Conservation (phyloP, 2,888 invertebrate genomes). For the Coenonympha arcania region DNA sequence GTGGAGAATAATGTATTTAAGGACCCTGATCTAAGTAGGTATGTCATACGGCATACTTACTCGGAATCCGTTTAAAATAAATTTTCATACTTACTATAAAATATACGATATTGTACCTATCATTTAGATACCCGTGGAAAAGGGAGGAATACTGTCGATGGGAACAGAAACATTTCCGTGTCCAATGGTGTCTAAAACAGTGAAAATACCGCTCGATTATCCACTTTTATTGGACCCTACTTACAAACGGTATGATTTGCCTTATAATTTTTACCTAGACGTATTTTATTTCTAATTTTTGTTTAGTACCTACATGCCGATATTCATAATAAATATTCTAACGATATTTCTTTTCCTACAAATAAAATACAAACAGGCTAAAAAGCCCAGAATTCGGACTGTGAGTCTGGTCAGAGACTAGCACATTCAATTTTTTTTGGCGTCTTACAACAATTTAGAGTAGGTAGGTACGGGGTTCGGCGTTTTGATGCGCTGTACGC, state of each 20-base stretch:
- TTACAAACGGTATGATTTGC: constrained; percentile 9
- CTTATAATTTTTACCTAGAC: neutral
- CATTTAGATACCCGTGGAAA: neutral
- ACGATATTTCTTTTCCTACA: no score
- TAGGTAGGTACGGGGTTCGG: no score
- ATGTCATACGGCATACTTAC: no score
- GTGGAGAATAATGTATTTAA: no score
- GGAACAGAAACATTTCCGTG: constrained; percentile 43
- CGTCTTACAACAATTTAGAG: no score
- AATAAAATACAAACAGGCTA: neutral
- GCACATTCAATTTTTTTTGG: no score
- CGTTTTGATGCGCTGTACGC: no score
- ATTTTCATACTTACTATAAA: no score
- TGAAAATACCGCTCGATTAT: constrained; percentile 42
- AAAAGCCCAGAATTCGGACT: neutral
- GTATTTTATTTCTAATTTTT: neutral
- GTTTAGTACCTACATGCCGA: neutral
- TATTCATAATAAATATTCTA: neutral
- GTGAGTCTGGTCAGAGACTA: no score
- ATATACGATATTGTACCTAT: no score
- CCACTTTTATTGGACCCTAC: constrained; percentile 49
- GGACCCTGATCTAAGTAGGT: no score
- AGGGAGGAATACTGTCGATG: neutral
- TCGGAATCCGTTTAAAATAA: no score
- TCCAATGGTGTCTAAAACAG: constrained; percentile 42